These are phyloP conservation scores for Periphyllus acericola DNA, from an alignment of 2,888 invertebrate genomes.

Conservation along the genomic window DNA sequence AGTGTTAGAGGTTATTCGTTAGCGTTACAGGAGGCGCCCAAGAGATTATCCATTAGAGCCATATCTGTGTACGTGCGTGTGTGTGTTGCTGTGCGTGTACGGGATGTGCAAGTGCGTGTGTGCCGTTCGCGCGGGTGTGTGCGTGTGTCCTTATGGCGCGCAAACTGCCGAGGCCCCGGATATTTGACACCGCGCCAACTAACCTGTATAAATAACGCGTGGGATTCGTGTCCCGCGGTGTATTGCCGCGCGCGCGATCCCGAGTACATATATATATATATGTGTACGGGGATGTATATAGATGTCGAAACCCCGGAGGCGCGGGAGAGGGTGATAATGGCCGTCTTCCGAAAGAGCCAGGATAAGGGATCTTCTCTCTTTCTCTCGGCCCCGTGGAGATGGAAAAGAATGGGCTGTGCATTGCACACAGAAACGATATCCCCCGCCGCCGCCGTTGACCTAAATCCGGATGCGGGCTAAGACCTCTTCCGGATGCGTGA, in stretches of 20 bases:
- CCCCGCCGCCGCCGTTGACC: not conserved
- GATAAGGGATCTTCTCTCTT: not conserved
- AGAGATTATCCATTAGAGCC: conserved; percentile 38
- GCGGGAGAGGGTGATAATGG: conserved; percentile 1
- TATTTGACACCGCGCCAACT: conserved; percentile 54
- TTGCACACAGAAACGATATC: not conserved
- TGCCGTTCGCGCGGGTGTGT: not conserved
- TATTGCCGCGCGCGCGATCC: not conserved
- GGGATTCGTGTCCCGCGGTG: conserved; percentile 32
- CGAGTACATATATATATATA: no score
- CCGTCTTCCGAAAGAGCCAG: conserved; percentile 31
- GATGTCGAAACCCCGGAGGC: no score
- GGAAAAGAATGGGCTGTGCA: not conserved
- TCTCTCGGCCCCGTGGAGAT: not conserved
- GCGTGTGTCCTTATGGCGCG: conserved; percentile 12
- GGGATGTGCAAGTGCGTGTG: not conserved
- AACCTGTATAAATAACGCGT: conserved; percentile 58
- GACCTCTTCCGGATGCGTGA: not conserved
- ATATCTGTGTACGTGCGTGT: not conserved
- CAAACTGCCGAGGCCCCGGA: conserved; percentile 15
- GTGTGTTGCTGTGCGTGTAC: not conserved
- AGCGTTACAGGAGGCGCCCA: not conserved
- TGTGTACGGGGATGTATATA: no score
- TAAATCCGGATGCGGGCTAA: conserved; percentile 3
- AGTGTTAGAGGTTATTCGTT: conserved; percentile 43